These are phyloP conservation scores for Corbicula japonica DNA, from an alignment of 2,888 invertebrate genomes.

Conservation along the genomic window DNA sequence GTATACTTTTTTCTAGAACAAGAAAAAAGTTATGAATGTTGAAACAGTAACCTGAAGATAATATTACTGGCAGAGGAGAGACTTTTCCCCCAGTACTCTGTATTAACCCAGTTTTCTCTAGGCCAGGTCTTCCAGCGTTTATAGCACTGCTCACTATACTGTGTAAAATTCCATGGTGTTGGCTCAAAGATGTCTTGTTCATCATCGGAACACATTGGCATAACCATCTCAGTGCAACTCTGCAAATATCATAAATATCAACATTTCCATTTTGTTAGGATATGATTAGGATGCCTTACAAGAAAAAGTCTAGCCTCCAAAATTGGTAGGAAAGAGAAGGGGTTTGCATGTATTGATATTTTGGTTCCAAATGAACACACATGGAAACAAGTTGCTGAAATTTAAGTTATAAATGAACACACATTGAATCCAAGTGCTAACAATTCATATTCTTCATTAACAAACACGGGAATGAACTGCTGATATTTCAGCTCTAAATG, in stretches of 20 bases:
- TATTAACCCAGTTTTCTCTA: constrained; percentile 90
- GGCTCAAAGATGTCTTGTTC: constrained; percentile 94
- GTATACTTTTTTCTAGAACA: neutral
- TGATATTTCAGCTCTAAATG: no score
- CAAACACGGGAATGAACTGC: no score
- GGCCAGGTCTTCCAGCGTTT: constrained; percentile 91
- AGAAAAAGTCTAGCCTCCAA: no score
- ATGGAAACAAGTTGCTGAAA: no score
- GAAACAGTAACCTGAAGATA: constrained; percentile 87
- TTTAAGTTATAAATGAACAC: no score
- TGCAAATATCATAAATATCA: constrained; percentile 84
- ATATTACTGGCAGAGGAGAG: constrained; percentile 90
- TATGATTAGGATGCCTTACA: no score
- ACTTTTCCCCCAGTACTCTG: constrained; percentile 93
- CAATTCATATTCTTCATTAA: no score
- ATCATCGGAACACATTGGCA: constrained; percentile 95
- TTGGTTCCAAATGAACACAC: no score
- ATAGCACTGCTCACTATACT: constrained; percentile 90
- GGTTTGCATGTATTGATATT: no score
- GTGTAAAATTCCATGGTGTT: constrained; percentile 89
- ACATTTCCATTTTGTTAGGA: neutral
- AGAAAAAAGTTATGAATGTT: neutral
- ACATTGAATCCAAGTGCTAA: no score
- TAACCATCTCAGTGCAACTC: constrained; percentile 98
- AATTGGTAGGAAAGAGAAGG: no score